phyloP scores from a whole-genome alignment of 2,888 invertebrate genomes.

The Hypomecis atomaria region DNA sequence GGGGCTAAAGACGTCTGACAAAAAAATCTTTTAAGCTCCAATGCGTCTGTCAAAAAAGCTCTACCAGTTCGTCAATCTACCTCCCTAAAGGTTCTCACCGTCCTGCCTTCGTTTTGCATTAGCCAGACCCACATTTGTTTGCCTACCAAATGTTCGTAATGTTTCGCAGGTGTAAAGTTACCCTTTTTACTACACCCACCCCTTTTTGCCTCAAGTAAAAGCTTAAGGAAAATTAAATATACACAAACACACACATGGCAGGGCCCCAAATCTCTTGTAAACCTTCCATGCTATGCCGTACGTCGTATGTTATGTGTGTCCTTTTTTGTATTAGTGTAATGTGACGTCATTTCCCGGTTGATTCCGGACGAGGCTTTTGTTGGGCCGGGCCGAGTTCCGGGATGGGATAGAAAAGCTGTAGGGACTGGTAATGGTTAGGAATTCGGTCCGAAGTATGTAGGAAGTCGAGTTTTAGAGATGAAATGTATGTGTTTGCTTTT shows the following conservation, averaged over 20 bases:
- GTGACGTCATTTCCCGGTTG: slow-evolving; percentile 28
- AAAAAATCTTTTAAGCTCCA: background rate
- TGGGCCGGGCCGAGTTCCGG: slow-evolving; percentile 19
- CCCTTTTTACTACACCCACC: slow-evolving; percentile 37
- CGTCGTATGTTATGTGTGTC: slow-evolving; percentile 12
- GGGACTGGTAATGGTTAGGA: slow-evolving; percentile 5
- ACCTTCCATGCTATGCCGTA: slow-evolving; percentile 16
- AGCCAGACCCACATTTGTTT: slow-evolving; percentile 42
- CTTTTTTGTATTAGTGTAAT: slow-evolving; percentile 27
- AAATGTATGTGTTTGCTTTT: background rate
- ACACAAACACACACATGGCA: slow-evolving; percentile 26
- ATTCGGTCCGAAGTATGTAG: slow-evolving; percentile 1
- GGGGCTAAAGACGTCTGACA: too few species aligned
- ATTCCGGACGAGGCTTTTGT: slow-evolving; percentile 21
- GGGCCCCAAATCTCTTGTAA: slow-evolving; percentile 20
- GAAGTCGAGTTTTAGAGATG: background rate
- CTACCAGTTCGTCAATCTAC: slow-evolving; percentile 27
- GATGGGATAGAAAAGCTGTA: slow-evolving; percentile 20
- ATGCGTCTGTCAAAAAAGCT: background rate
- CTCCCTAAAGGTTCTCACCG: slow-evolving; percentile 22
- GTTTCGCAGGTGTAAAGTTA: slow-evolving; percentile 38
- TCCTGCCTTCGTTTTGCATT: slow-evolving; percentile 43
- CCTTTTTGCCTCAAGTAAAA: slow-evolving; percentile 35
- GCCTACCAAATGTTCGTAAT: slow-evolving; percentile 39
- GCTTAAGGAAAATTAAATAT: slow-evolving; percentile 38